Percentiles rank a stretch among this genome's conserved stretches.
Evolutionary conservation across 2,113 vertebrate species (phyloP).

Genomic region (Paramormyrops kingsleyae): DNA sequence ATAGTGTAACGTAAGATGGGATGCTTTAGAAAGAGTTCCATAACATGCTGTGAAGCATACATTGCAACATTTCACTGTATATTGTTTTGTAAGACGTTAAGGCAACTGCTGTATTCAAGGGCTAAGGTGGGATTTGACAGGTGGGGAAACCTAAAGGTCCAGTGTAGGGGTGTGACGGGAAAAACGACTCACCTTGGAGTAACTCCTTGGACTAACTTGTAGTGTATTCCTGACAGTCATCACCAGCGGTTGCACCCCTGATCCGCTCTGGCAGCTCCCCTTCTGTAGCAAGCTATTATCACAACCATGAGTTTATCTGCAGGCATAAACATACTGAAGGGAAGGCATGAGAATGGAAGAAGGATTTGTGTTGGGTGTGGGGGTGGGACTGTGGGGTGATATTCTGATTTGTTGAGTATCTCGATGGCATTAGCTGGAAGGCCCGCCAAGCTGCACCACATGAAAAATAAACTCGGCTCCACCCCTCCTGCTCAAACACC

Average conservation of each 20-base stretch:
- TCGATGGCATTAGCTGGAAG: too few relatives aligned
- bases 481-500: too few relatives aligned
- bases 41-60: neutral
- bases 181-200: neutral
- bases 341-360: too few relatives aligned
- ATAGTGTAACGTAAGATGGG: neutral
- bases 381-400: too few relatives aligned
- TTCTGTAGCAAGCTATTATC: too few relatives aligned
- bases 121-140: neutral
- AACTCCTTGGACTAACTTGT: neutral
- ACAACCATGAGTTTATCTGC: too few relatives aligned
- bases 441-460: too few relatives aligned
- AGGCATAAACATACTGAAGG: too few relatives aligned
- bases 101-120: neutral
- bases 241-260: neutral
- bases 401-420: too few relatives aligned
- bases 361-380: too few relatives aligned
- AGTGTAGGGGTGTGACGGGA: neutral
- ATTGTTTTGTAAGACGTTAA: neutral
- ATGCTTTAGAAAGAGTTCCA: neutral
- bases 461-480: too few relatives aligned
- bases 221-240: neutral
- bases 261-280: neutral
- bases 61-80: neutral
- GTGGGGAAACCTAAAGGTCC: neutral